Evolutionary conservation across 2,797 vertebrate species (phyloP), one percentile per base, ranked within the genome.

Genomic region (Mastacembelus armatus): DNA sequence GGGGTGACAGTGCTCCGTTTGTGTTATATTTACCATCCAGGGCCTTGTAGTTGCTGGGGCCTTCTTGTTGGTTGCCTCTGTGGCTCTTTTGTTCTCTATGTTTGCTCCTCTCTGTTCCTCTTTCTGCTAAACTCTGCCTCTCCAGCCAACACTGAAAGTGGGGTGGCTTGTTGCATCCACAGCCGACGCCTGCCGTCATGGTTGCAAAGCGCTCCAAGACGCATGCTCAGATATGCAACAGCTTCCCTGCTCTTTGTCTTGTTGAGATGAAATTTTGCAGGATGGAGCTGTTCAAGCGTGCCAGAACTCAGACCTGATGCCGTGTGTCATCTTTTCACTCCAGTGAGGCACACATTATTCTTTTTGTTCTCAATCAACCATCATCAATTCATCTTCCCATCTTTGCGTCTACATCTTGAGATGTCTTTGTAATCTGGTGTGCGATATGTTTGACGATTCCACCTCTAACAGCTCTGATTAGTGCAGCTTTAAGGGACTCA

Each of bases 401-500:
- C 44, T 50, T 33, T 64, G 27, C 56, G 18, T 48, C 27, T n/a
- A 14, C 40, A 42, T 48, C 58, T 66, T 22, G 44, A 55, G 57
- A 78, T 56, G 65, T 62, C 51, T 24, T 40, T 51, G 63, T 88
- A 82, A 90, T 87, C 85, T 56, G 24, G 38, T 47, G 62, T 21
- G 71, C 33, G 81, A 82, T 87, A 59, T 24, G 50, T 71, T 74
- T 76, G 78, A 49, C 57, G 32, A 76, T 73, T 80, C 71, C 72
- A 83, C 55, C 50, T 43, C 67, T 88, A 82, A 87, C 85, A 84
- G 70, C 84, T 88, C 86, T 89, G 88, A 91, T 91, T 85, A 88
- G 78, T 89, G 84, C 85, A 88, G 88, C 86, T 89, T 88, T 92
- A 89, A 88, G 43, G 60, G 88, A 86, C 84, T 88, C 82, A 81